phyloP scores from a whole-genome alignment of 2,797 vertebrate species.

The Spinus olivaceus region DNA sequence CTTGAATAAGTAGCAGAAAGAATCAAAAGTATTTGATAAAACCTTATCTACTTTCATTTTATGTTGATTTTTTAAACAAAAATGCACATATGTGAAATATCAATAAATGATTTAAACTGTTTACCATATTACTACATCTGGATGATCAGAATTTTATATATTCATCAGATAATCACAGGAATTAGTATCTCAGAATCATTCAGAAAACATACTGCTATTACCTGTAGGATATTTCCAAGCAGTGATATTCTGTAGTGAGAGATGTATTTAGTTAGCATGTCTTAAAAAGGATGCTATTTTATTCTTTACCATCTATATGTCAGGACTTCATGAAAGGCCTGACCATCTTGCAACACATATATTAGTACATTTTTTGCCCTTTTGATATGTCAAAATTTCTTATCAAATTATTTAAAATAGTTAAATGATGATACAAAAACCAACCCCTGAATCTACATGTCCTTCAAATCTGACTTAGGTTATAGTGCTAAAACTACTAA shows the following conservation, averaged over 20 bases:
- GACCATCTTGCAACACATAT: neutral
- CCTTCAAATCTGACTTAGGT: neutral
- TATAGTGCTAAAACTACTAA: neutral
- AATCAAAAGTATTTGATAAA: neutral
- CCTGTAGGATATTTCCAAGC: neutral
- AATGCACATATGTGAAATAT: neutral
- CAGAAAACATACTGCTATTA: neutral
- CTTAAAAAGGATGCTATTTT: neutral
- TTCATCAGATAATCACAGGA: neutral
- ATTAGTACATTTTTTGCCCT: neutral
- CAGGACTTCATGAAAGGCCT: neutral
- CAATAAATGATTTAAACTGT: neutral
- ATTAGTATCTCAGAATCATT: neutral
- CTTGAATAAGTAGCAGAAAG: neutral
- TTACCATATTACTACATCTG: neutral
- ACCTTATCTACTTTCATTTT: neutral
- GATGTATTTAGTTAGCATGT: neutral
- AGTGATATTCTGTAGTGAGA: neutral
- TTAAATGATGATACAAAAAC: neutral
- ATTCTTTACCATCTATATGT: neutral
- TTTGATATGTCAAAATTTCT: neutral
- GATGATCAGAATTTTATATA: neutral
- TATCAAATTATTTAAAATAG: neutral
- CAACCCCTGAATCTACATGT: neutral
- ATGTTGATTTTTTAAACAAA: neutral